Conservation (phyloP, 2,888 invertebrate genomes). For the Chalcis sispes region DNA sequence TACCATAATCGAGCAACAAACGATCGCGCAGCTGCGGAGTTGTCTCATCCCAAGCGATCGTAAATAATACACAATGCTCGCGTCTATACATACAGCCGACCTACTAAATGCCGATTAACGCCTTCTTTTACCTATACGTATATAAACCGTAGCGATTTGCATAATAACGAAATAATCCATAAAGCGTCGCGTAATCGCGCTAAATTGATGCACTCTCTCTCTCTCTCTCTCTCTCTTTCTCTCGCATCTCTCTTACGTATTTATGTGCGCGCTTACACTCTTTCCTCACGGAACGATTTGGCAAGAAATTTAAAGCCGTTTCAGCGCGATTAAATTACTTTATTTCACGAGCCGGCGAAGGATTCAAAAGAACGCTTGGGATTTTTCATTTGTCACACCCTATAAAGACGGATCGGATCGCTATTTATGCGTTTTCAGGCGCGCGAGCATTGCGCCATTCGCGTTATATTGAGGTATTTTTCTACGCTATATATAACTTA, state of each 20-base stretch:
- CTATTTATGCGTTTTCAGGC: too few species aligned
- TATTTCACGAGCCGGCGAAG: neutral
- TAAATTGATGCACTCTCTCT: neutral
- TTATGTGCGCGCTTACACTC: too few species aligned
- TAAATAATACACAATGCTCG: neutral
- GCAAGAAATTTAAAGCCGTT: neutral
- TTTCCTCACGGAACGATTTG: too few species aligned
- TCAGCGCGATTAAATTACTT: neutral
- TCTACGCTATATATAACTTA: too few species aligned
- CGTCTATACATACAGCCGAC: neutral
- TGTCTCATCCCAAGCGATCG: conserved; percentile 1
- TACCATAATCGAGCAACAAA: too few species aligned
- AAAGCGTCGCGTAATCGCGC: neutral
- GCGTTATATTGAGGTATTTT: too few species aligned
- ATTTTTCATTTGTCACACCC: conserved; percentile 19
- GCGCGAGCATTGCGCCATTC: neutral
- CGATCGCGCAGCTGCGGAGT: too few species aligned
- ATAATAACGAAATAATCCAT: conserved; percentile 5
- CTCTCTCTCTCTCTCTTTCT: too few species aligned
- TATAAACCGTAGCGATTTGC: neutral
- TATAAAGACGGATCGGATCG: neutral
- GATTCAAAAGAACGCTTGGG: neutral
- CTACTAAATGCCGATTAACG: too few species aligned
- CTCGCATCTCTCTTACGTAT: too few species aligned
- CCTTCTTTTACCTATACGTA: too few species aligned